A percentile compares a stretch with the other conserved stretches of the same genome.
Evolutionary conservation across 37 sponge, comb jelly and placozoan genomes (phyloP).

Genomic region (Cladorhizidae sp.): DNA sequence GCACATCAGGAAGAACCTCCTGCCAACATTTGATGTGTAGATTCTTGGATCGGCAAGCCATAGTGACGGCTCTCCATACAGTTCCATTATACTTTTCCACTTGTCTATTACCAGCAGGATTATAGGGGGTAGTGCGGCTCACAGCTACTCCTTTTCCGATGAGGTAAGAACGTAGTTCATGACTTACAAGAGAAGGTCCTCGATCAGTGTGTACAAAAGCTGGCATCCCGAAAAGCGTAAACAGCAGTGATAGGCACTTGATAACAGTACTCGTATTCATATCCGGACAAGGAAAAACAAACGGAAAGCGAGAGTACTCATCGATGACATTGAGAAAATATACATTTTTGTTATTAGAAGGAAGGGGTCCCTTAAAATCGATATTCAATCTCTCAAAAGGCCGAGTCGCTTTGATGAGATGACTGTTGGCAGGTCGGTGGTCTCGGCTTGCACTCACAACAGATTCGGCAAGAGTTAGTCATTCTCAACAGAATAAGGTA

Average conservation of each 20-base stretch:
- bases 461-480: not conserved
- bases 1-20: slow-evolving; percentile 9
- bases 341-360: slow-evolving; percentile 1
- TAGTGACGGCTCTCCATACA: slow-evolving; percentile 4
- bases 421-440: not conserved
- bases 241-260: slow-evolving; percentile 5
- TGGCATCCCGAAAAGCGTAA: slow-evolving; percentile 18
- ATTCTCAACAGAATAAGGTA: slow-evolving; percentile 13
- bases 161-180: slow-evolving; percentile 3
- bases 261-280: not conserved
- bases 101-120: slow-evolving; percentile 3
- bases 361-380: slow-evolving; percentile 19
- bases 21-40: not conserved
- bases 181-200: slow-evolving; percentile 14
- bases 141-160: not conserved
- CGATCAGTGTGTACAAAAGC: slow-evolving; percentile 11
- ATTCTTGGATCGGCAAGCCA: not conserved
- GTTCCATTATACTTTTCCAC: slow-evolving; percentile 19
- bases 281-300: slow-evolving; percentile 15
- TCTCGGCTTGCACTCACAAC: not conserved
- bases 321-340: slow-evolving; percentile 18
- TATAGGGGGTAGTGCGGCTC: slow-evolving; percentile 19
- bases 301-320: slow-evolving; percentile 7
- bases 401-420: not conserved
- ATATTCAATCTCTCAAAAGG: slow-evolving; percentile 21